phyloP scores from a whole-genome alignment of 2,797 vertebrate species.

The Melanotaenia boesemani region DNA sequence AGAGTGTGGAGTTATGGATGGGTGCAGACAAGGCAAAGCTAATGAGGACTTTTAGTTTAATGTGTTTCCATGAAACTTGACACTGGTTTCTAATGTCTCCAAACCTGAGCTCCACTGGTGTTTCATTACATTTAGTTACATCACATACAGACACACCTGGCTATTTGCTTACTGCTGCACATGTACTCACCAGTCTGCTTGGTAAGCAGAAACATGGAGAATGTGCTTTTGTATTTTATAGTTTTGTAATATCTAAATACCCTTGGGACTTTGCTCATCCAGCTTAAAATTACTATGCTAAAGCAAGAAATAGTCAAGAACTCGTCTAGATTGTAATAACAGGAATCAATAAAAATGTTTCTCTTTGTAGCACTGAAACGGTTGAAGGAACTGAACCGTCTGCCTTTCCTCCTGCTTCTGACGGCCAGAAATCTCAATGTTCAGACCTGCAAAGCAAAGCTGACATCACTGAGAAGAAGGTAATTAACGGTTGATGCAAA shows the following conservation, averaged over 20 bases:
- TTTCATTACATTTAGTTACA: slow-evolving; percentile 49
- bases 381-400: slow-evolving; percentile 43
- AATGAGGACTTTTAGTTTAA: slow-evolving; percentile 20
- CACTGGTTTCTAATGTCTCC: slow-evolving; percentile 17
- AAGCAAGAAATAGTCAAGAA: neutral
- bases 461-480: slow-evolving; percentile 81
- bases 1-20: neutral
- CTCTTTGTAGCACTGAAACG: slow-evolving; percentile 61
- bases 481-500: slow-evolving; percentile 40
- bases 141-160: slow-evolving; percentile 50
- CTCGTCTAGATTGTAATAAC: neutral
- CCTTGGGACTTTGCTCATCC: neutral
- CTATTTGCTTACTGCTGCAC: slow-evolving; percentile 50
- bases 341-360: slow-evolving; percentile 14
- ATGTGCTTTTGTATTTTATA: slow-evolving; percentile 1
- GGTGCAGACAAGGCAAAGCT: slow-evolving; percentile 3
- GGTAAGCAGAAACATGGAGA: slow-evolving; percentile 43
- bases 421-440: slow-evolving; percentile 28
- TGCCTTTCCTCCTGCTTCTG: slow-evolving; percentile 25
- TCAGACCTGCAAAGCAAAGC: slow-evolving; percentile 55
- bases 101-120: slow-evolving; percentile 24
- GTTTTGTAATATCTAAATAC: slow-evolving; percentile 22
- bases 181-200: slow-evolving; percentile 39
- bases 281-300: neutral
- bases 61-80: slow-evolving; percentile 42